Percentiles rank a stretch among this genome's conserved stretches.
phyloP scores from a whole-genome alignment of 2,888 invertebrate species.

The Pachliopta kotzebuea region DNA sequence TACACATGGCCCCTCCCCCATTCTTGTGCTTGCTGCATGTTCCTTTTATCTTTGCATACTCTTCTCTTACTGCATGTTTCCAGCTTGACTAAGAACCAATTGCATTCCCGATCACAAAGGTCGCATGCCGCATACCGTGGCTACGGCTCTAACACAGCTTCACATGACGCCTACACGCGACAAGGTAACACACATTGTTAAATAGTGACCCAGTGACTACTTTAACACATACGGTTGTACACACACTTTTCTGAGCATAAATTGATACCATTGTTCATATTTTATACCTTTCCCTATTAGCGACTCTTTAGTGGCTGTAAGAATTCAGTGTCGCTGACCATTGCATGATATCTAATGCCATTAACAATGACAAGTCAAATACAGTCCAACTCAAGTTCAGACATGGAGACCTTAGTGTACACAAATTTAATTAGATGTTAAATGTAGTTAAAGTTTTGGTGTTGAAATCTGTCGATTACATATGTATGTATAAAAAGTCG shows the following conservation, averaged over 20 bases:
- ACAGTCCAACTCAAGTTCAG: slow-evolving; percentile 50
- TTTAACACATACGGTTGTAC: slow-evolving; percentile 62
- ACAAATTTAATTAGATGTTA: slow-evolving; percentile 56
- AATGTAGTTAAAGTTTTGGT: slow-evolving; percentile 56
- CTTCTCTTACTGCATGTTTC: slow-evolving; percentile 71
- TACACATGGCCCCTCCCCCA: slow-evolving; percentile 47
- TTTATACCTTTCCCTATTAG: slow-evolving; percentile 80
- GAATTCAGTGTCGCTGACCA: slow-evolving; percentile 69
- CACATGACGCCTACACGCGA: slow-evolving; percentile 76
- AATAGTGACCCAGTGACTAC: slow-evolving; percentile 46
- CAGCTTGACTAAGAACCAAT: slow-evolving; percentile 69
- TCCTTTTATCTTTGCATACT: slow-evolving; percentile 61
- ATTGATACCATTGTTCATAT: slow-evolving; percentile 75
- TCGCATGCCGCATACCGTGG: slow-evolving; percentile 54
- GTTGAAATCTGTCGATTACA: slow-evolving; percentile 41
- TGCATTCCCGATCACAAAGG: slow-evolving; percentile 80
- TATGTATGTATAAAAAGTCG: background rate
- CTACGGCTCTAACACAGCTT: slow-evolving; percentile 70
- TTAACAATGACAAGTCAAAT: slow-evolving; percentile 56
- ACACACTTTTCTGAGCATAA: slow-evolving; percentile 63
- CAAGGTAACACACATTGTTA: slow-evolving; percentile 68
- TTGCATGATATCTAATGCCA: slow-evolving; percentile 69
- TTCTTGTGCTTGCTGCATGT: slow-evolving; percentile 73
- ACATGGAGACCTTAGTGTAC: slow-evolving; percentile 65
- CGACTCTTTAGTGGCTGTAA: slow-evolving; percentile 67